phyloP scores from a whole-genome alignment of 2,888 invertebrate species.

The Mythimna albipuncta region DNA sequence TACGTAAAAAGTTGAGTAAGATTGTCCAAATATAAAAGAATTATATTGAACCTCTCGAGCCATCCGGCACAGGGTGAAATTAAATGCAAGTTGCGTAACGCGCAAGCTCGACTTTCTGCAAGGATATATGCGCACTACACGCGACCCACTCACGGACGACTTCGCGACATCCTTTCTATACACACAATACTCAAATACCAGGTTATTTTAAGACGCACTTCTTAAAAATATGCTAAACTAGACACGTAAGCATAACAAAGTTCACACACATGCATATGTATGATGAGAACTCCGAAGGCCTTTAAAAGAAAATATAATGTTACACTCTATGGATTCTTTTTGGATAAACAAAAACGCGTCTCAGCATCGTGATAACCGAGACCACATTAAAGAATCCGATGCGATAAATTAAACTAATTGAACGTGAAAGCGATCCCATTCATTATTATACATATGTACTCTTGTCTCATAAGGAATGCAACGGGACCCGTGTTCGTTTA shows the following conservation, averaged over 20 bases:
- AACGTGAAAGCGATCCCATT: conserved; percentile 52
- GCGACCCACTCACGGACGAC: conserved; percentile 53
- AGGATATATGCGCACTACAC: conserved; percentile 72
- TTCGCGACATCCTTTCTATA: conserved; percentile 54
- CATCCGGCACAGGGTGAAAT: conserved; percentile 79
- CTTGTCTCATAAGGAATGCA: conserved; percentile 41
- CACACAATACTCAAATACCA: conserved; percentile 44
- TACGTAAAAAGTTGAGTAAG: conserved; percentile 86
- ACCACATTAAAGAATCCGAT: conserved; percentile 36
- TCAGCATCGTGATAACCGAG: conserved; percentile 24
- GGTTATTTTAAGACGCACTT: conserved; percentile 55
- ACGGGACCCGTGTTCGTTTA: conserved; percentile 56
- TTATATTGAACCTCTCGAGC: conserved; percentile 76
- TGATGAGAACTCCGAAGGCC: conserved; percentile 22
- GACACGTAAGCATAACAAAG: conserved; percentile 37
- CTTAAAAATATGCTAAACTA: conserved; percentile 39
- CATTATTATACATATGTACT: conserved; percentile 40
- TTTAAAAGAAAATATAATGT: conserved; percentile 16
- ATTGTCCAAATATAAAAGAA: conserved; percentile 83
- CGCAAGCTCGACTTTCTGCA: conserved; percentile 70
- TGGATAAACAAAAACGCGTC: conserved; percentile 23
- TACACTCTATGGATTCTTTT: conserved; percentile 2
- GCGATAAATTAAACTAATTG: conserved; percentile 51
- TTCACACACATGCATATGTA: conserved; percentile 38
- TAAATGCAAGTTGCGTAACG: conserved; percentile 78